Base-by-base conservation (phyloP, 1,140 invertebrate genomes). In the Tetramorium parvispinum region DNA sequence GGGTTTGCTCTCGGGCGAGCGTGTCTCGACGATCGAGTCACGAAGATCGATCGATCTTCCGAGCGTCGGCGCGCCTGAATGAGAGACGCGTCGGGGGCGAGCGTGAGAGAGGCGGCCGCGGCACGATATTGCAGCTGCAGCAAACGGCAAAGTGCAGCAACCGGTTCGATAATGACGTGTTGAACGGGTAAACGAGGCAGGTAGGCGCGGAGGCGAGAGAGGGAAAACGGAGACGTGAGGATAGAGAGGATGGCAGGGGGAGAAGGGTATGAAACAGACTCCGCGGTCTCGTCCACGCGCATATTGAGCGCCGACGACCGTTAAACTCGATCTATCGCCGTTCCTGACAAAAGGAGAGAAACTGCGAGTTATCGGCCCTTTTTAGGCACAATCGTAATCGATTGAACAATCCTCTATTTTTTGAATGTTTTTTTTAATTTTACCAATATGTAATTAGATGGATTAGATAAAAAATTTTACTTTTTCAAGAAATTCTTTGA, bases 81-180 rank as follows among this genome's bases (percentile, higher is more conserved):
- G 91, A 92, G 85, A 91, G 59, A 66, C 57, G 49, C 37, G 63
- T 24, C 13, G 75, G 87, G 70, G 85, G 87, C 82, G 87, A 93
- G 88, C 91, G 91, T 92, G 91, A 93, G 92, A 93, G 89, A 89
- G 57, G 24, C 87, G 27, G 63, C 40, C 73, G 24, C 53, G 83
- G 71, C 73, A 49, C 65, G 88, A 89, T 85, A 77, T 85, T 53
- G 88, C 89, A 90, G 89, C 92, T 91, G 90, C 86, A 77, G 71
- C 88, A 82, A 91, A 91, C 82, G 89, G 82, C 91, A 85, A 91
- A 91, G 78, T 88, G 82, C 91, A 87, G 85, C 91, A 93, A 93
- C 93, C 91, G 89, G 92, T 93, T 90, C 87, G 91, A 91, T 93
- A 93, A 93, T 93, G 90, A 92, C 89, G 87, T 46, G 86, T 90